Conservation (phyloP, 2,113 vertebrate genomes). For the Reinhardtius hippoglossoides region DNA sequence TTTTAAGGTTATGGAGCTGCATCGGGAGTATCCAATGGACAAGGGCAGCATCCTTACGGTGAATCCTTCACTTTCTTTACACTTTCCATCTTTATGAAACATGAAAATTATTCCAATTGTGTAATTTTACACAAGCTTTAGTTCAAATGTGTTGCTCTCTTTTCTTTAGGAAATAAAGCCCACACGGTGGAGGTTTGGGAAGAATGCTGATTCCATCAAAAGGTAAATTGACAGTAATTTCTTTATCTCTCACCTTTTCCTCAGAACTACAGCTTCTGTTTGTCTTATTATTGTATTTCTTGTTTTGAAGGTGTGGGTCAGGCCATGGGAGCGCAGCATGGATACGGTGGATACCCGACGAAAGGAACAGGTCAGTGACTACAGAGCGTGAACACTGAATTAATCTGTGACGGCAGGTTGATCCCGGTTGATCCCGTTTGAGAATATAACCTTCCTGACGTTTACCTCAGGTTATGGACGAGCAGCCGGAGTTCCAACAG, state of each 20-base stretch:
- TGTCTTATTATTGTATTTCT: not conserved
- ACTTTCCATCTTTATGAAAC: not conserved
- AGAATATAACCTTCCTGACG: not conserved
- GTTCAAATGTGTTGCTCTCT: not conserved
- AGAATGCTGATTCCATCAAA: conserved; percentile 65
- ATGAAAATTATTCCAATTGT: not conserved
- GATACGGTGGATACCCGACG: conserved; percentile 53
- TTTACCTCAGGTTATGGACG: conserved; percentile 1
- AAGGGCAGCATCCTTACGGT: conserved; percentile 59
- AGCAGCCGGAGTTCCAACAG: conserved; percentile 10
- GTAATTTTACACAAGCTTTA: not conserved
- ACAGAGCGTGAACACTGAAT: not conserved
- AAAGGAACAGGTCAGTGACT: conserved; percentile 63
- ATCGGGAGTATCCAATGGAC: conserved; percentile 51
- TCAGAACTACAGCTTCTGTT: not conserved
- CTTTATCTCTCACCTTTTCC: not conserved
- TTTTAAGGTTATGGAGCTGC: conserved; percentile 64
- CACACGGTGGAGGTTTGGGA: conserved; percentile 49
- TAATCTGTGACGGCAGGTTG: not conserved
- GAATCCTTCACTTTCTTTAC: conserved; percentile 1
- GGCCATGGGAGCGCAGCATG: conserved; percentile 47
- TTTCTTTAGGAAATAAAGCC: conserved; percentile 50
- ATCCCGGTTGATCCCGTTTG: not conserved
- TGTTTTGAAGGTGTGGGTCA: conserved; percentile 58
- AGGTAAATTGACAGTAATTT: conserved; percentile 43